A percentile compares a stretch with the other conserved stretches of the same genome.
Conservation (phyloP, 92 coral and sea anemone species). For the Zoanthus sociatus region DNA sequence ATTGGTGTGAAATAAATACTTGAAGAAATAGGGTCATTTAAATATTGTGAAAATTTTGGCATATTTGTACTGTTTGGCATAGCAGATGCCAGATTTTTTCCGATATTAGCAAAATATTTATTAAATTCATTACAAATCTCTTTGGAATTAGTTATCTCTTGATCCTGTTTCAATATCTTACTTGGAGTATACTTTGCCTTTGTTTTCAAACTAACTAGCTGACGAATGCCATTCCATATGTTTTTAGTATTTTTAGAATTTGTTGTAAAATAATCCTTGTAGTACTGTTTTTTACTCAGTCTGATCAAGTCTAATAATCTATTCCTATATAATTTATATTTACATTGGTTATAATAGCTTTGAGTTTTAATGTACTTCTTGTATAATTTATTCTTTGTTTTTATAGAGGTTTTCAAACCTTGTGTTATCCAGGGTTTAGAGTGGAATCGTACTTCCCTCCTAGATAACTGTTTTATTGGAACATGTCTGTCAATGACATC, state of each 20-base stretch:
- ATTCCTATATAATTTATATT: conserved; percentile 7
- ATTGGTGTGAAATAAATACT: not conserved
- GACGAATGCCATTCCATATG: conserved; percentile 24
- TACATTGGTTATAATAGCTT: not conserved
- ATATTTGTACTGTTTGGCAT: not conserved
- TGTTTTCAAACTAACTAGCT: conserved; percentile 27
- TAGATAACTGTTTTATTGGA: conserved; percentile 47
- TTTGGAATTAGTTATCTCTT: conserved; percentile 19
- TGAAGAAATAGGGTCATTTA: not conserved
- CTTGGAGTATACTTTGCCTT: not conserved
- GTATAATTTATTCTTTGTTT: not conserved
- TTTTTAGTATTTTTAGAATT: conserved; percentile 31
- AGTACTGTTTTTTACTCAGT: conserved; percentile 18
- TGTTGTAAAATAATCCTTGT: conserved; percentile 17
- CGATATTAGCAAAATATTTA: conserved; percentile 3
- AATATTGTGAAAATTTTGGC: not conserved
- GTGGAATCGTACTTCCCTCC: not conserved
- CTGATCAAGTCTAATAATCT: conserved; percentile 35
- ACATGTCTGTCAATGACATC: conserved; percentile 32
- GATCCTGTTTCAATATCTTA: conserved; percentile 21
- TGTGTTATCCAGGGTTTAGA: conserved; percentile 14
- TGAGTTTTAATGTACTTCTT: not conserved
- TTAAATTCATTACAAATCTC: conserved; percentile 34
- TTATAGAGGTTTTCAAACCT: not conserved
- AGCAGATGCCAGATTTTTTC: not conserved